A percentile compares a stretch with the other conserved stretches of the same genome.
phyloP scores from a whole-genome alignment of 2,113 vertebrate species.

The Axis porcinus region DNA sequence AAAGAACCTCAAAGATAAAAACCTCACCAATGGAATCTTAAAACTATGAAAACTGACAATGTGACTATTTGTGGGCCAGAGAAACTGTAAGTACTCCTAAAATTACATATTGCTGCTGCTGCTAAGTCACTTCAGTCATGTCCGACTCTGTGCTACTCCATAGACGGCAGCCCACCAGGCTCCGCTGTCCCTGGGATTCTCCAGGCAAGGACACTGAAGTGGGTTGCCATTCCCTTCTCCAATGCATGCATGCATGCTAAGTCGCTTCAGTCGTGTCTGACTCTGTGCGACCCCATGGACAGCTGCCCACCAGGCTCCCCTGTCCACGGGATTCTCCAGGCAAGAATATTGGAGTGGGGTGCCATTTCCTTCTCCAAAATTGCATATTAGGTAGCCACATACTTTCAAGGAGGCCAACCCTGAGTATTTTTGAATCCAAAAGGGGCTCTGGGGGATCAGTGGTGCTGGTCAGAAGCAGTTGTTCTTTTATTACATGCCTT shows the following conservation, averaged over 20 bases:
- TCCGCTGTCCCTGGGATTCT: background rate
- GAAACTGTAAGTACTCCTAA: background rate
- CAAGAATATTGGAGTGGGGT: background rate
- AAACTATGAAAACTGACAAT: background rate
- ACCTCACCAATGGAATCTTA: background rate
- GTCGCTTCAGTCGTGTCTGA: background rate
- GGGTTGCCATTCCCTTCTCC: background rate
- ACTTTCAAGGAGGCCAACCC: background rate
- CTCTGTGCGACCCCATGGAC: background rate
- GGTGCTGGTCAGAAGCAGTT: background rate
- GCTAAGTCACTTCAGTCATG: background rate
- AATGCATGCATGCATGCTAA: background rate
- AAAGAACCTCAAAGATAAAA: background rate
- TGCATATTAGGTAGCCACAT: background rate
- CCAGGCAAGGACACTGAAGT: background rate
- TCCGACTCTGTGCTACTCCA: accelerated
- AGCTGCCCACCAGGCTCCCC: background rate
- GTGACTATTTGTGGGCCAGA: background rate
- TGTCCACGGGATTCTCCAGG: background rate
- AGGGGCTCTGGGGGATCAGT: no score
- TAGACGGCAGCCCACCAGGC: background rate
- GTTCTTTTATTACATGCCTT: background rate
- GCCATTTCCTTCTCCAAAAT: background rate
- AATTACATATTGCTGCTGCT: background rate
- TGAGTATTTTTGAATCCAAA: background rate